Base-by-base conservation (phyloP, 1,140 invertebrate genomes). In the Papilio dardanus region DNA sequence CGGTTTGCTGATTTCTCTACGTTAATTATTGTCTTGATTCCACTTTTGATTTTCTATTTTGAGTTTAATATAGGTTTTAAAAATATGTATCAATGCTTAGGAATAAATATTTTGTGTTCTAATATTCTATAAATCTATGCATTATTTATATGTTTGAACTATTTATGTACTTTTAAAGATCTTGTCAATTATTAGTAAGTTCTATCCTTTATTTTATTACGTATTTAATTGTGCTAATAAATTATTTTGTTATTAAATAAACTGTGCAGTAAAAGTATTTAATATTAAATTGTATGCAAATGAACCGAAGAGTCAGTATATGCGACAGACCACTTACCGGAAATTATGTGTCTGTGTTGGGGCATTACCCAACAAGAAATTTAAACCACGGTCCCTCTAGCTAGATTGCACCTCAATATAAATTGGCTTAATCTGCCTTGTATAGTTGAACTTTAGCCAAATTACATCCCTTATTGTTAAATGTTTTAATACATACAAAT, bases 331-430 rank as follows among this genome's bases (percentile, higher is more conserved):
- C 37, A 50, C 68, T 71, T 50, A 40, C 40, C 24, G 68, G 37
- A 71, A 46, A 42, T 71, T 71, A 42, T n/a, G 68, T 71, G 50
- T 2, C 37, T 42, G 40, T 71, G 7, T 30, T 21, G 68, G 30
- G 19, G 40, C 40, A 71, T 71, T 71, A 50, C 24, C 40, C 37
- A 71, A 71, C 68, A 71, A 42, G 40, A 40, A 42, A 69, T 42
- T 69, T 69, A 69, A 71, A 71, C 37, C 68, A n/a, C 68, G 68
- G 40, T 71, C 28, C 40, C 68, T 46, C 14, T 42, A 71, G 14
- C 24, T 30, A 71, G 37, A 50, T 71, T 50, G 24, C 40, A 71
- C 37, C 19, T 28, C 40, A 24, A 50, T 71, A n/a, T 28, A 71
- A 50, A 42, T 24, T 50, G 12, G 12, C 37, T 30, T 71, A 28